These are phyloP conservation scores for Harpagifer antarcticus DNA, from an alignment of 2,797 vertebrate species.

Conservation along the genomic window DNA sequence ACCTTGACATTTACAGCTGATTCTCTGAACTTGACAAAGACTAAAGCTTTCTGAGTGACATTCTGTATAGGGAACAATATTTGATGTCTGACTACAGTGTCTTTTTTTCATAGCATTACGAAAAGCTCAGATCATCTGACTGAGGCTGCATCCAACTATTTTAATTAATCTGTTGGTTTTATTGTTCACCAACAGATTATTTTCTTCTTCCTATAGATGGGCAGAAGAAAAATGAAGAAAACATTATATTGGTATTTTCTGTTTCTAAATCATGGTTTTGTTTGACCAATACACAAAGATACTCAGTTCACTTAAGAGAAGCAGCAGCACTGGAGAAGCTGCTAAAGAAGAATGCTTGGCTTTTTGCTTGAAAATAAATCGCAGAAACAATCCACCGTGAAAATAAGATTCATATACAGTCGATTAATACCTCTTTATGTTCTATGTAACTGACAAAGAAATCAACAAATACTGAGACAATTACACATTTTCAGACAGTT, in stretches of 20 bases:
- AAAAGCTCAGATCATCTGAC: slow-evolving; percentile 12
- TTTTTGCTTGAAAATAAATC: not conserved
- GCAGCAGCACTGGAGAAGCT: not conserved
- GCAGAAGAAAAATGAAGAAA: not conserved
- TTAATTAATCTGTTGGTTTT: not conserved
- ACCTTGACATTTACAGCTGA: slow-evolving; percentile 13
- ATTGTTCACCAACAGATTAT: not conserved
- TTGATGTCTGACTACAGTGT: not conserved
- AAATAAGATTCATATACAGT: not conserved
- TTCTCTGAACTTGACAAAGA: slow-evolving; percentile 40
- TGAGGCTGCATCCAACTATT: not conserved
- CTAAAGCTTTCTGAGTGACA: slow-evolving; percentile 14
- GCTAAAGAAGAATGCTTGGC: not conserved
- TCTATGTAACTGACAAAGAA: not conserved
- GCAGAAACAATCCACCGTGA: not conserved
- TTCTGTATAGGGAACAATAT: not conserved
- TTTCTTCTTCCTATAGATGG: not conserved
- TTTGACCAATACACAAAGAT: not conserved
- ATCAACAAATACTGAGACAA: not conserved
- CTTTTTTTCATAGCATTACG: not conserved
- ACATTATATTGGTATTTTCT: not conserved
- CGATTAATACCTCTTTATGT: not conserved
- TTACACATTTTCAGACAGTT: not conserved
- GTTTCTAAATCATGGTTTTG: not conserved
- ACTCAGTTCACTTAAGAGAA: not conserved